Percentiles rank a stretch among this genome's conserved stretches.
Conservation (phyloP, 2,888 invertebrate species). For the Pseudococcus jackbeardsleyi region DNA sequence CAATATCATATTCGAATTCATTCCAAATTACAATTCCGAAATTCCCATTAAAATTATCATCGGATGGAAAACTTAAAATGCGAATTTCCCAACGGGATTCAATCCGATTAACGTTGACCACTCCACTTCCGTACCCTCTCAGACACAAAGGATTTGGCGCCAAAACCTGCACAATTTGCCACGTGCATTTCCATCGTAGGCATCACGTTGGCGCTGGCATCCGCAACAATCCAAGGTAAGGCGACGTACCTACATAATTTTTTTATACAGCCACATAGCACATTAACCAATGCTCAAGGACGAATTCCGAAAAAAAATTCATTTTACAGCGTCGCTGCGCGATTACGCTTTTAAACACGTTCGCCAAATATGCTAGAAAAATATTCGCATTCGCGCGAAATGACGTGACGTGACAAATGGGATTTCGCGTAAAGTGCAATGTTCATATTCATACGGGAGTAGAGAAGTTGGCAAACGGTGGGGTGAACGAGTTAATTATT, state of each 20-base stretch:
- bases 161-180: neutral
- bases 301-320: constrained; percentile 39
- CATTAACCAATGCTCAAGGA: constrained; percentile 28
- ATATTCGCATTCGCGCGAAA: constrained; percentile 42
- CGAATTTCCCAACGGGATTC: no score
- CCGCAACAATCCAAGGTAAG: neutral
- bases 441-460: constrained; percentile 39
- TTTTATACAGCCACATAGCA: constrained; percentile 17
- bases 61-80: no score
- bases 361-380: neutral
- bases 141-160: constrained; percentile 17
- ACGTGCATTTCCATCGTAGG: neutral
- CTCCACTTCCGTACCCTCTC: no score
- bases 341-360: constrained; percentile 12
- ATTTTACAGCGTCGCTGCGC: neutral
- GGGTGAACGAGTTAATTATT: constrained; percentile 61
- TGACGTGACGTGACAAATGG: constrained; percentile 34
- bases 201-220: neutral
- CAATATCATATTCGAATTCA: no score
- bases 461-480: constrained; percentile 26
- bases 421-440: constrained; percentile 41
- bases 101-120: no score
- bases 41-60: no score
- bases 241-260: constrained; percentile 5
- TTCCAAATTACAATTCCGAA: no score